A percentile compares a stretch with the other conserved stretches of the same genome.
These are phyloP conservation scores for Mimas tiliae DNA, from an alignment of 2,888 invertebrate genomes.

Conservation along the genomic window DNA sequence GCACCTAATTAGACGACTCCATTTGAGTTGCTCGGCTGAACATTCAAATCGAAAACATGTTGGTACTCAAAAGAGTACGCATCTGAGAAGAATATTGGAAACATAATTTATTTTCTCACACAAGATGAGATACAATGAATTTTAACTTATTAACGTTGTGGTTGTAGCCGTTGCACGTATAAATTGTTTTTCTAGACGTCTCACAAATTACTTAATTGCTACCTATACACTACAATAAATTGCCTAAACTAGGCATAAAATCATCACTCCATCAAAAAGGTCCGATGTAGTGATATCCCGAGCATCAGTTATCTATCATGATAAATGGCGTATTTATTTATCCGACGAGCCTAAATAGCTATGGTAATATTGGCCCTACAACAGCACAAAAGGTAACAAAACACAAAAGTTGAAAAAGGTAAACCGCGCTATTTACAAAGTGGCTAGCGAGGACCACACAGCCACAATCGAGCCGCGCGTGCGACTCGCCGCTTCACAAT, in stretches of 20 bases:
- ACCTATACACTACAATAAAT: slow-evolving; percentile 65
- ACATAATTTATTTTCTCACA: neutral
- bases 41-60: slow-evolving; percentile 23
- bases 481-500: slow-evolving; percentile 76
- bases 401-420: slow-evolving; percentile 85
- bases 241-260: slow-evolving; percentile 70
- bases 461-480: slow-evolving; percentile 84
- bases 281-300: slow-evolving; percentile 73
- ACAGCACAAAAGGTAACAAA: slow-evolving; percentile 85
- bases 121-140: neutral
- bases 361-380: slow-evolving; percentile 85
- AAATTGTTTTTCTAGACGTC: no score
- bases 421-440: slow-evolving; percentile 86
- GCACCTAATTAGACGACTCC: slow-evolving; percentile 42
- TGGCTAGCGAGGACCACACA: slow-evolving; percentile 85
- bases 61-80: neutral
- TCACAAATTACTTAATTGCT: no score
- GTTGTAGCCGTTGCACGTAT: neutral
- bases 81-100: neutral
- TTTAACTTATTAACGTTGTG: no score
- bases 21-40: slow-evolving; percentile 33
- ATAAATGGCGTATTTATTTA: slow-evolving; percentile 85
- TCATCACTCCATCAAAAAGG: slow-evolving; percentile 70
- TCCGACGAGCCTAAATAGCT: slow-evolving; percentile 84
- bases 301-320: slow-evolving; percentile 83